phyloP scores from a whole-genome alignment of 1,140 invertebrate species.

The Acromyrmex charruanus region DNA sequence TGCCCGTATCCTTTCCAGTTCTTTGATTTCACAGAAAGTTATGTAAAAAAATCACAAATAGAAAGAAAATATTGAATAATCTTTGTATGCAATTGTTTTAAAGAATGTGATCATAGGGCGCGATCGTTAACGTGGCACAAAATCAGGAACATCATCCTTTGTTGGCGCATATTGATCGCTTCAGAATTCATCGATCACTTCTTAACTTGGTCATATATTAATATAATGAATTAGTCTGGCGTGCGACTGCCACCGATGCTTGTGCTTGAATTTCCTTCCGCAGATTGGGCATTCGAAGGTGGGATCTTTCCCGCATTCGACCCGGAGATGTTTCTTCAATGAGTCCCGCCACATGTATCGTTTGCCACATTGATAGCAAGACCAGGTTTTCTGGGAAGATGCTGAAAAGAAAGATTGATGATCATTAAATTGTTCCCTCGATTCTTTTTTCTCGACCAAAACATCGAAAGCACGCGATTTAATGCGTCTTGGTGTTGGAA shows the following conservation, averaged over 20 bases:
- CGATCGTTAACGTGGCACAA: neutral
- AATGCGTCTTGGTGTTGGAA: constrained; percentile 1
- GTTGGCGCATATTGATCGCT: neutral
- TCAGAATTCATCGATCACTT: constrained; percentile 1
- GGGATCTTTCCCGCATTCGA: constrained; percentile 88
- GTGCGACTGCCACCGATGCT: constrained; percentile 85
- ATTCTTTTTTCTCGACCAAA: constrained; percentile 1
- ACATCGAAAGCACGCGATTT: constrained; percentile 51
- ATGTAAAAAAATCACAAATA: neutral
- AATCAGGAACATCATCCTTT: neutral
- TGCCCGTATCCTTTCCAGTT: no score
- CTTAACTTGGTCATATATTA: constrained; percentile 53
- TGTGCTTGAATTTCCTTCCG: constrained; percentile 86
- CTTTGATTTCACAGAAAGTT: neutral
- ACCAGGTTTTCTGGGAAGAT: constrained; percentile 72
- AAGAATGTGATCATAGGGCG: neutral
- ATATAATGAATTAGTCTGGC: constrained; percentile 81
- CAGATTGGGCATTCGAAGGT: constrained; percentile 87
- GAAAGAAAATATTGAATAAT: neutral
- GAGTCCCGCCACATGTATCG: constrained; percentile 86
- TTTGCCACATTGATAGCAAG: constrained; percentile 83
- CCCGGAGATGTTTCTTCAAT: constrained; percentile 86
- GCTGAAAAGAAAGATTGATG: constrained; percentile 60
- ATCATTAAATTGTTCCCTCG: constrained; percentile 29
- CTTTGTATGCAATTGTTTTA: neutral